Evolutionary conservation across 30 jellyfish, hydroid and myxozoan genomes (phyloP).

Genomic region (Aurelia sp.): DNA sequence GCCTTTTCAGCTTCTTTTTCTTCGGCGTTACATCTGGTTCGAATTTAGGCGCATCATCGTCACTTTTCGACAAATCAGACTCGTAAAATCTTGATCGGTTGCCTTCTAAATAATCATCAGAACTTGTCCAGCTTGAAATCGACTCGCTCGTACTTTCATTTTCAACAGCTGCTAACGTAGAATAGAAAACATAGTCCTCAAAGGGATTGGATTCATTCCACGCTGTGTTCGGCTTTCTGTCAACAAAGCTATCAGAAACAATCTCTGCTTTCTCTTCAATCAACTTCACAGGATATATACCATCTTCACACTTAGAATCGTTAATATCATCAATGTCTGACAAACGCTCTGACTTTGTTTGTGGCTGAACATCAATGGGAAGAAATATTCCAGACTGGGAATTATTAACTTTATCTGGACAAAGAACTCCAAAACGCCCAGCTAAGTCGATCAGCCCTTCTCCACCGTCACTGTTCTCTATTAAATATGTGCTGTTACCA

Average conservation of each 20-base stretch:
- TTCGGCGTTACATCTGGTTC: constrained; percentile 16
- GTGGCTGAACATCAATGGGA: constrained; percentile 11
- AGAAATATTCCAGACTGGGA: background rate
- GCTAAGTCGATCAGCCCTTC: constrained; percentile 16
- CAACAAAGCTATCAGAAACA: constrained; percentile 1
- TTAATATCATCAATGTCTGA: background rate
- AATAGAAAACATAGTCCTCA: constrained; percentile 8
- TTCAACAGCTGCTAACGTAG: constrained; percentile 64
- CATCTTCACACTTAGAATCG: constrained; percentile 19
- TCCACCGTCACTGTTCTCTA: constrained; percentile 3
- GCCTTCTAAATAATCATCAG: constrained; percentile 33
- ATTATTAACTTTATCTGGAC: constrained; percentile 8
- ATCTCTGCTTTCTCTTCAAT: background rate
- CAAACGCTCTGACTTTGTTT: constrained; percentile 24
- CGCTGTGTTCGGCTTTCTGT: constrained; percentile 28
- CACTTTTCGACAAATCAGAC: background rate
- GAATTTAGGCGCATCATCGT: background rate
- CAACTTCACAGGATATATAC: no score
- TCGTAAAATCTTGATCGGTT: background rate
- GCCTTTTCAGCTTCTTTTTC: constrained; percentile 12
- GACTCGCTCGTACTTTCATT: constrained; percentile 46
- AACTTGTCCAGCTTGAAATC: constrained; percentile 30
- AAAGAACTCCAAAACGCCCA: constrained; percentile 51
- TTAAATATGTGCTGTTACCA: constrained; percentile 8
- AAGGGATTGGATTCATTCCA: background rate